These are phyloP conservation scores for Cebus imitator DNA, from an alignment of 2,113 vertebrate genomes.

Conservation along the genomic window DNA sequence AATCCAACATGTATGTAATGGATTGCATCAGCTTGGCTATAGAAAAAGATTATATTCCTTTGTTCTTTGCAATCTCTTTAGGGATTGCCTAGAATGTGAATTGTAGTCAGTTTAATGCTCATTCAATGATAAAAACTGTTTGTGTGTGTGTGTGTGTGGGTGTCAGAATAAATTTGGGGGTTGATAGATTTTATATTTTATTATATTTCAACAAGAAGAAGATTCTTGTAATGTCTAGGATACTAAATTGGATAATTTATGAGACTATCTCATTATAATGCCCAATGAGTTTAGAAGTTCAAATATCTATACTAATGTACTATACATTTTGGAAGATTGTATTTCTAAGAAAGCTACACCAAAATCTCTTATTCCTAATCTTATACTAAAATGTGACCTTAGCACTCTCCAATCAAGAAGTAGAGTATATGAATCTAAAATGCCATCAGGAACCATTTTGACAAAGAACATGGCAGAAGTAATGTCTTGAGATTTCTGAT, in stretches of 20 bases:
- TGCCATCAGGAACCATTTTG: background rate
- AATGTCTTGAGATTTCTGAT: background rate
- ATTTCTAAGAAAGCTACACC: background rate
- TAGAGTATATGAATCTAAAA: background rate
- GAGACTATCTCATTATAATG: background rate
- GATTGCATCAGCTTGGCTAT: background rate
- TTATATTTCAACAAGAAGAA: background rate
- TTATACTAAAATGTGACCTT: background rate
- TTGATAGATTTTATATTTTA: background rate
- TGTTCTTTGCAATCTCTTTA: background rate
- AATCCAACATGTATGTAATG: background rate
- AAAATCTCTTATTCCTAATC: background rate
- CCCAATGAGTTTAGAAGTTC: background rate
- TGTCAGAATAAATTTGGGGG: background rate
- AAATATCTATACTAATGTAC: background rate
- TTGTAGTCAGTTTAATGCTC: background rate
- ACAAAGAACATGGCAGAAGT: background rate
- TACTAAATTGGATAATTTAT: background rate
- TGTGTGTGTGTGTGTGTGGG: background rate
- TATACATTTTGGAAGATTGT: background rate
- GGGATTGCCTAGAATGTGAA: background rate
- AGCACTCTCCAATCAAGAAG: background rate
- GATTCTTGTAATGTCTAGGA: background rate
- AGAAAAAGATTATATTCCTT: background rate
- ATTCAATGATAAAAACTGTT: background rate